Conservation (phyloP, 2,888 invertebrate species). For the Hirtodrosophila duncani region DNA sequence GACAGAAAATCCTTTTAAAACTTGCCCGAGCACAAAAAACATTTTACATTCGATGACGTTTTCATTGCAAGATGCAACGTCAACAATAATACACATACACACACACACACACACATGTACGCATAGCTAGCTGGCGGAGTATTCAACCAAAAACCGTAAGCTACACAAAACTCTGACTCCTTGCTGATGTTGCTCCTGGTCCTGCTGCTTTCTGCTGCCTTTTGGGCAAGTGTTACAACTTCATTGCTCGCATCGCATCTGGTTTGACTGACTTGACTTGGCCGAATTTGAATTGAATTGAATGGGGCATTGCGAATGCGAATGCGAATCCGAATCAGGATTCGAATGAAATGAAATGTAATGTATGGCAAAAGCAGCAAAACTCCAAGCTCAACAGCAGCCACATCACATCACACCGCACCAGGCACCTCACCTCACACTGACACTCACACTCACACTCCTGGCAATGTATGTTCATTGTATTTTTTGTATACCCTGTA, state of each 20-base stretch:
- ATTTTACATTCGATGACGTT: slow-evolving; percentile 67
- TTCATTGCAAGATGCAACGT: slow-evolving; percentile 69
- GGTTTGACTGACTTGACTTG: slow-evolving; percentile 11
- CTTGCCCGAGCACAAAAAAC: slow-evolving; percentile 54
- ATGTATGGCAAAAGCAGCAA: too few species aligned
- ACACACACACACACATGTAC: slow-evolving; percentile 21
- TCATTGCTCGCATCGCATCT: slow-evolving; percentile 20
- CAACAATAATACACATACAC: slow-evolving; percentile 58
- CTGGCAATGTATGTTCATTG: not conserved
- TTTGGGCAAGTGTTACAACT: slow-evolving; percentile 1
- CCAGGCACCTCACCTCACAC: too few species aligned
- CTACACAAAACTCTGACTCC: too few species aligned
- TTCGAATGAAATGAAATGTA: slow-evolving; percentile 15
- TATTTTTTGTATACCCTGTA: slow-evolving; percentile 8
- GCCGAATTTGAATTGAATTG: slow-evolving; percentile 6
- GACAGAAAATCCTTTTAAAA: slow-evolving; percentile 38
- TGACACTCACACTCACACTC: slow-evolving; percentile 11
- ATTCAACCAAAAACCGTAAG: slow-evolving; percentile 1
- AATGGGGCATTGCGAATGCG: too few species aligned
- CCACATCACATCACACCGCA: too few species aligned
- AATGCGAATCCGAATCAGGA: too few species aligned
- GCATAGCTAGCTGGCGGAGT: not conserved
- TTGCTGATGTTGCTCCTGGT: too few species aligned
- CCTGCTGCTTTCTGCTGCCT: not conserved
- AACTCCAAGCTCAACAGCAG: too few species aligned